These are phyloP conservation scores for Platerodrilus igneus DNA, from an alignment of 2,888 invertebrate species.

Conservation along the genomic window DNA sequence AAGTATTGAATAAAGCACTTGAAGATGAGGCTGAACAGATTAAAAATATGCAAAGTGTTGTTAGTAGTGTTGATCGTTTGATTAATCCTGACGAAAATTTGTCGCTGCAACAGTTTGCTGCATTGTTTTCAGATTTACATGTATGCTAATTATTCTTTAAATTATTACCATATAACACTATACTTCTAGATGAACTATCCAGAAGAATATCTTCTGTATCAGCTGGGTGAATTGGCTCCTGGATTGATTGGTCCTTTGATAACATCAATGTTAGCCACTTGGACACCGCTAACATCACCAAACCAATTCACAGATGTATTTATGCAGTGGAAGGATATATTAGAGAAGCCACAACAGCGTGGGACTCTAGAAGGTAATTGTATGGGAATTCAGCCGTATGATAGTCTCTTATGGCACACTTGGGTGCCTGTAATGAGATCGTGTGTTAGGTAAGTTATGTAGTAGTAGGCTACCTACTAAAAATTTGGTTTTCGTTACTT, in stretches of 20 bases:
- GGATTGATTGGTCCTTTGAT: conserved; percentile 80
- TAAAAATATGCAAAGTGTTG: conserved; percentile 63
- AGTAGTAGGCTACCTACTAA: too few relatives aligned
- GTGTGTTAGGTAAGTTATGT: conserved; percentile 68
- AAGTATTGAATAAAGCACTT: conserved; percentile 62
- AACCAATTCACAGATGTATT: conserved; percentile 61
- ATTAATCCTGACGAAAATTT: conserved; percentile 51
- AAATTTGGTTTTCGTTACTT: too few relatives aligned
- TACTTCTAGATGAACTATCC: conserved; percentile 57
- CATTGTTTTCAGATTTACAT: conserved; percentile 55
- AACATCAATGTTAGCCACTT: conserved; percentile 66
- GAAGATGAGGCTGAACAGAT: conserved; percentile 70
- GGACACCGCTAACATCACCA: conserved; percentile 74
- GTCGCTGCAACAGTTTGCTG: conserved; percentile 56
- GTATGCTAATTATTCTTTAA: conserved; percentile 32
- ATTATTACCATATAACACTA: not conserved
- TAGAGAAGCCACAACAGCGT: conserved; percentile 45
- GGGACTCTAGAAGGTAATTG: conserved; percentile 49
- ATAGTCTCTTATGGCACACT: conserved; percentile 82
- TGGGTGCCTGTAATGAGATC: conserved; percentile 80
- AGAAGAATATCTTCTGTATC: conserved; percentile 79
- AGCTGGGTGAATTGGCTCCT: conserved; percentile 76
- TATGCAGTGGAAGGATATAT: conserved; percentile 65
- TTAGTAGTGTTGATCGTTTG: conserved; percentile 62
- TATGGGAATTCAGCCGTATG: conserved; percentile 63